Percentiles rank a stretch among this genome's conserved stretches.
phyloP scores from a whole-genome alignment of 92 coral and sea anemone genomes.

The Ricordea florida region DNA sequence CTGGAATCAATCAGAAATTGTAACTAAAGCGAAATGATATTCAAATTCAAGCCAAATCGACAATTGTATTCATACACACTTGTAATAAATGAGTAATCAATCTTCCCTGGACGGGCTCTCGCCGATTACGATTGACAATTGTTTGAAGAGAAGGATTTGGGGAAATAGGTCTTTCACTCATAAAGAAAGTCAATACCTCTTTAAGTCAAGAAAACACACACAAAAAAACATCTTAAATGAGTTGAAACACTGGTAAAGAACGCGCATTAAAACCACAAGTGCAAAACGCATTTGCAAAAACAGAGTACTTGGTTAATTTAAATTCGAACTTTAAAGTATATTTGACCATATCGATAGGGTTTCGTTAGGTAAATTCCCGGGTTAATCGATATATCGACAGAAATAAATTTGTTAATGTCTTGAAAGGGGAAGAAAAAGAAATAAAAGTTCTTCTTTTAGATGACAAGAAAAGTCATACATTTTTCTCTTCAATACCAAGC shows the following conservation, averaged over 20 bases:
- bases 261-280: too few species aligned
- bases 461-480: background rate
- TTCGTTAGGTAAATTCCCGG: too few species aligned
- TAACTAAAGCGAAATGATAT: background rate
- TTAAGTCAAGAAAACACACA: background rate
- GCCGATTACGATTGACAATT: conserved; percentile 12
- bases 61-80: background rate
- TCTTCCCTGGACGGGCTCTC: conserved; percentile 19
- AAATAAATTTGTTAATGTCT: too few species aligned
- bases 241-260: too few species aligned
- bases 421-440: too few species aligned
- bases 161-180: conserved; percentile 6
- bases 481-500: conserved; percentile 3
- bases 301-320: too few species aligned
- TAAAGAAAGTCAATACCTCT: background rate
- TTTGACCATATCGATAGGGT: too few species aligned
- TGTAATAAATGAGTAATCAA: conserved; percentile 5
- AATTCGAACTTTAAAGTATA: too few species aligned
- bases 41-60: background rate
- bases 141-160: background rate
- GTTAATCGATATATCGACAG: too few species aligned
- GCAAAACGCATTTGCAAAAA: too few species aligned
- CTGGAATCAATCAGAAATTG: background rate
- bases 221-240: too few species aligned
- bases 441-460: too few species aligned